These are phyloP conservation scores for Callipepla squamata DNA, from an alignment of 2,113 vertebrate genomes.

Conservation along the genomic window DNA sequence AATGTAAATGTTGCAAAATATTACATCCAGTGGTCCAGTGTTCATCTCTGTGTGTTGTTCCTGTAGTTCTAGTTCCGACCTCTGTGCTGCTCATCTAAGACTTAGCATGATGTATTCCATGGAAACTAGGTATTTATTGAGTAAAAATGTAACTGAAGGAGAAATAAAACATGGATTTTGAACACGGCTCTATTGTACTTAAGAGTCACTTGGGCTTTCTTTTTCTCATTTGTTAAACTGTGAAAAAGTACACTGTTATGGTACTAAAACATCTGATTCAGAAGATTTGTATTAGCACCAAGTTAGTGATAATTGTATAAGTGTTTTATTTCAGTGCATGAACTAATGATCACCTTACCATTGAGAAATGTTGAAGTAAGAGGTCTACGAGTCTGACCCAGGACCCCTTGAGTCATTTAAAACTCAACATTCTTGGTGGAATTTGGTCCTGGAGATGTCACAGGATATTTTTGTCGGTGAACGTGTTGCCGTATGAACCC, in stretches of 20 bases:
- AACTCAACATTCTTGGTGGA: neutral
- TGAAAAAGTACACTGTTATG: neutral
- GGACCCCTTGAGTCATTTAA: neutral
- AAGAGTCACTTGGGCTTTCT: conserved; percentile 16
- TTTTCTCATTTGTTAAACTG: neutral
- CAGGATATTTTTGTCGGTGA: neutral
- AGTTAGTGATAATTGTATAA: neutral
- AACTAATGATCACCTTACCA: neutral
- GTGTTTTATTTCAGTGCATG: neutral
- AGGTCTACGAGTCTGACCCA: neutral
- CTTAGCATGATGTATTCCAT: conserved; percentile 80
- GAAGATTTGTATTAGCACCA: neutral
- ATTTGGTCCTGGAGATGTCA: neutral
- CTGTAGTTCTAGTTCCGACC: neutral
- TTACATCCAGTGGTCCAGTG: neutral
- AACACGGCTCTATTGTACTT: conserved; percentile 3
- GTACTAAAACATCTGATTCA: neutral
- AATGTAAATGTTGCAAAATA: conserved; percentile 36
- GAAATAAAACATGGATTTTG: conserved; percentile 70
- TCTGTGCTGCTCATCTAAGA: conserved; percentile 44
- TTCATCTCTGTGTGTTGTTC: neutral
- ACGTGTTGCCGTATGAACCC: neutral
- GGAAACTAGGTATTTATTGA: conserved; percentile 88
- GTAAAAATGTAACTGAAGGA: conserved; percentile 70
- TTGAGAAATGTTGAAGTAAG: neutral